These are phyloP conservation scores for Ericerus pela DNA, from an alignment of 1,140 invertebrate genomes.

Conservation along the genomic window DNA sequence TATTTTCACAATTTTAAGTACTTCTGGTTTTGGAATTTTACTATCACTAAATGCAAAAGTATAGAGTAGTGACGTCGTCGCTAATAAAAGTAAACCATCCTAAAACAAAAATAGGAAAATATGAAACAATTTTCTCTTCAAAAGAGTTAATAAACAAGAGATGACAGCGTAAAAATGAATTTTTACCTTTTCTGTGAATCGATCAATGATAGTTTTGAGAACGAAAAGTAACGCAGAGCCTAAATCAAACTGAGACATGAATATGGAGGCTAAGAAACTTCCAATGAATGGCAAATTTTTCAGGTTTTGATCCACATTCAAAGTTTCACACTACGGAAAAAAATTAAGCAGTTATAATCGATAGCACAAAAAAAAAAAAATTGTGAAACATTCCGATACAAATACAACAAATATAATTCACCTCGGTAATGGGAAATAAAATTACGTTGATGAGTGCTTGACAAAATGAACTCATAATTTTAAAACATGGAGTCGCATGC, in stretches of 20 bases:
- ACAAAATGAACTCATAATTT: neutral
- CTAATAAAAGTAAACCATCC: neutral
- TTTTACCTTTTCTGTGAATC: neutral
- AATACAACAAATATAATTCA: neutral
- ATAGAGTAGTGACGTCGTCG: neutral
- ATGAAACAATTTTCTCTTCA: neutral
- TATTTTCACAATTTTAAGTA: conserved; percentile 1
- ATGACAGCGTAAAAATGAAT: neutral
- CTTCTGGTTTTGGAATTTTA: neutral
- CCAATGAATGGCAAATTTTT: neutral
- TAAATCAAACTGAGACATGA: conserved; percentile 2
- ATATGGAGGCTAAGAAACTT: neutral
- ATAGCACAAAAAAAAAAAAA: too few species aligned
- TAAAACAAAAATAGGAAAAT: neutral
- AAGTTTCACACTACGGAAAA: conserved; percentile 4
- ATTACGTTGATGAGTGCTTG: neutral
- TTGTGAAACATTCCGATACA: neutral
- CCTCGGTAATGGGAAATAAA: neutral
- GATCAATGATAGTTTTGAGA: neutral
- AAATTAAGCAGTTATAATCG: neutral
- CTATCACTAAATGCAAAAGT: neutral
- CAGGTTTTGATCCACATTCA: conserved; percentile 1
- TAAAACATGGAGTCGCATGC: neutral
- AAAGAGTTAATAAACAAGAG: neutral
- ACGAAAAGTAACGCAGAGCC: neutral